Percentiles rank a stretch among this genome's conserved stretches.
These are phyloP conservation scores for Neomorphus geoffroyi DNA, from an alignment of 2,797 vertebrate genomes.

Conservation along the genomic window DNA sequence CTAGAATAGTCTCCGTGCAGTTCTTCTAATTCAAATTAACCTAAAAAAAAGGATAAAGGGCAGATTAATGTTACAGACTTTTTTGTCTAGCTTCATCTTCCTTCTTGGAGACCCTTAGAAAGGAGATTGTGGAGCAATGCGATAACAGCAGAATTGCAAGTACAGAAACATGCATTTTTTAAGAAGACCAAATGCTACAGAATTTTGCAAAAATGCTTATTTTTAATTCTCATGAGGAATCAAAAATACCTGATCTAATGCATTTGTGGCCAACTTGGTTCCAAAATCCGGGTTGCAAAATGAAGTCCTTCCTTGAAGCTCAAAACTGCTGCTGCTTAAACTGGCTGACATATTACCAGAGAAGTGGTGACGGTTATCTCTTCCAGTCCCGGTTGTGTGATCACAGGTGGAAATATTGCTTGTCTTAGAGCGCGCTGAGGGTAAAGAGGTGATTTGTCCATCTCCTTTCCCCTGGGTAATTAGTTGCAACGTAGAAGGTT, in stretches of 20 bases:
- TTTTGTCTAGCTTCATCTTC: background rate
- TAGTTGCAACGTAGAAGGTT: constrained; percentile 18
- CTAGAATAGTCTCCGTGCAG: background rate
- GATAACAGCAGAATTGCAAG: background rate
- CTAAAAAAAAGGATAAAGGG: background rate
- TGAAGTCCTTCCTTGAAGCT: background rate
- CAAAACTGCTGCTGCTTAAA: background rate
- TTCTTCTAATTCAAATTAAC: background rate
- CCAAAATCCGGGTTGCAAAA: background rate
- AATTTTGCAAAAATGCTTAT: background rate
- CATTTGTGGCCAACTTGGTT: background rate
- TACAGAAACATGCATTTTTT: background rate
- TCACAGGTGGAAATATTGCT: background rate
- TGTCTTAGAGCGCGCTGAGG: background rate
- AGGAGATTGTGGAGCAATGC: background rate
- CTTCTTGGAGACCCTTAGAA: background rate
- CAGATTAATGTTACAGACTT: background rate
- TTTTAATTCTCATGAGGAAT: background rate
- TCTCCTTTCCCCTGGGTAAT: background rate
- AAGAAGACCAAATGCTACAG: background rate
- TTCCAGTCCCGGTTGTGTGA: background rate
- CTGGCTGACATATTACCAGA: background rate
- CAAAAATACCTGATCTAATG: background rate
- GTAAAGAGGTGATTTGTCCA: constrained; percentile 6
- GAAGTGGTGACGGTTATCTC: background rate